Evolutionary conservation across 1,140 invertebrate species (phyloP).

Genomic region (Drosophila lowei): DNA sequence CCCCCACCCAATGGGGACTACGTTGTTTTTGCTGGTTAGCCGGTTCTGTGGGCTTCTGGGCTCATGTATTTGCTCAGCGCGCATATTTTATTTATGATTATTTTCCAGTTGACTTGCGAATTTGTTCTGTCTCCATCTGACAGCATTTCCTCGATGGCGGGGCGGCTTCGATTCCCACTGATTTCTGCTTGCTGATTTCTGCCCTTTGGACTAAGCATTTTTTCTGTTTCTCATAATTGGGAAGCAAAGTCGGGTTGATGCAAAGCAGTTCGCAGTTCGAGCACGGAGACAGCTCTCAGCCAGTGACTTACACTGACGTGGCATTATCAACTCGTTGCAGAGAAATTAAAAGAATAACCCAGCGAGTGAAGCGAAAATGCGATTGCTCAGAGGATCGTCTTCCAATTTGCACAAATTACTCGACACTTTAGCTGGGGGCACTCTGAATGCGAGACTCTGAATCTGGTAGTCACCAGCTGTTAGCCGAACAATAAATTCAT

Average conservation of each 20-base stretch:
- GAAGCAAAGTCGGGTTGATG: constrained; percentile 1
- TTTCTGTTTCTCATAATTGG: constrained; percentile 15
- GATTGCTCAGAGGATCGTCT: constrained; percentile 18
- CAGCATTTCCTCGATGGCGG: constrained; percentile 30
- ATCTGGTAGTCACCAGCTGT: constrained; percentile 55
- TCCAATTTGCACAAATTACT: constrained; percentile 52
- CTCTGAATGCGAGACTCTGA: constrained; percentile 23
- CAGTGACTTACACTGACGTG: constrained; percentile 23
- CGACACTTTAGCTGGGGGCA: constrained; percentile 32
- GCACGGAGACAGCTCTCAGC: constrained; percentile 18
- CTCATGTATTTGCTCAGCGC: constrained; percentile 49
- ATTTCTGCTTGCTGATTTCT: constrained; percentile 24
- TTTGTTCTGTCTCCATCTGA: constrained; percentile 60
- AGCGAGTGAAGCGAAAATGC: background rate
- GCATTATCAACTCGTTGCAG: constrained; percentile 38
- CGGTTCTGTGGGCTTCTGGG: background rate
- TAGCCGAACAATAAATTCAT: constrained; percentile 51
- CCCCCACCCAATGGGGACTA: constrained; percentile 17
- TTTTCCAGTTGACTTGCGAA: constrained; percentile 71
- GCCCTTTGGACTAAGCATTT: constrained; percentile 29
- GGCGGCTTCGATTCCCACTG: constrained; percentile 24
- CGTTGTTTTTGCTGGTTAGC: background rate
- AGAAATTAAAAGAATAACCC: constrained; percentile 7
- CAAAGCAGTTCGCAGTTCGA: constrained; percentile 31
- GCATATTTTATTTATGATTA: constrained; percentile 75